These are phyloP conservation scores for Diadumene lineata DNA, from an alignment of 92 coral and sea anemone species.

Conservation along the genomic window DNA sequence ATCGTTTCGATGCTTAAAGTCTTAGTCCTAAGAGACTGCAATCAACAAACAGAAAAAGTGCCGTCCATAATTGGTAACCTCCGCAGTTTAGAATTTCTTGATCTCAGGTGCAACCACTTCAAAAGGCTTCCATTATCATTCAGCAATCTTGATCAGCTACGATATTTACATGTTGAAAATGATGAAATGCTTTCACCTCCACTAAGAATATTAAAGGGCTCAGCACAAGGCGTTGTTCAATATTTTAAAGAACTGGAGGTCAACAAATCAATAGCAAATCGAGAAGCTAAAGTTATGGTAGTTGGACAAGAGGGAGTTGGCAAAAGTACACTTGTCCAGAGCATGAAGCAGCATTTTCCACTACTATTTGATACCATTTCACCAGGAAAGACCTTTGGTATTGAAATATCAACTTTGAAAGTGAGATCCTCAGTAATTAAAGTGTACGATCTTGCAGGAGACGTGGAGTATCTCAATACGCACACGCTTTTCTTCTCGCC, in stretches of 20 bases:
- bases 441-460: slow-evolving; percentile 45
- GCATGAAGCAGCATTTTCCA: neutral
- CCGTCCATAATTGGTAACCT: slow-evolving; percentile 20
- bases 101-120: slow-evolving; percentile 9
- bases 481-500: slow-evolving; percentile 32
- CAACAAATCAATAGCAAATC: neutral
- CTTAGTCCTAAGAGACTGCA: slow-evolving; percentile 13
- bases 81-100: slow-evolving; percentile 4
- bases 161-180: slow-evolving; percentile 1
- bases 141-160: neutral
- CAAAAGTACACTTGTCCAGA: slow-evolving; percentile 32
- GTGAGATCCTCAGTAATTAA: neutral
- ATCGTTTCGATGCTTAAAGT: neutral
- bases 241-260: slow-evolving; percentile 8
- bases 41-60: neutral
- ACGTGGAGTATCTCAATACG: slow-evolving; percentile 45
- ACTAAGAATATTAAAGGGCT: neutral
- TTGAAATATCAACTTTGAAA: slow-evolving; percentile 11
- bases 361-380: neutral
- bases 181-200: slow-evolving; percentile 22
- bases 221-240: slow-evolving; percentile 5
- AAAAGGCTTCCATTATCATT: slow-evolving; percentile 11
- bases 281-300: slow-evolving; percentile 27
- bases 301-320: slow-evolving; percentile 47
- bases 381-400: slow-evolving; percentile 21